Evolutionary conservation across 2,113 vertebrate species (phyloP).

Genomic region (Chaenocephalus aceratus): DNA sequence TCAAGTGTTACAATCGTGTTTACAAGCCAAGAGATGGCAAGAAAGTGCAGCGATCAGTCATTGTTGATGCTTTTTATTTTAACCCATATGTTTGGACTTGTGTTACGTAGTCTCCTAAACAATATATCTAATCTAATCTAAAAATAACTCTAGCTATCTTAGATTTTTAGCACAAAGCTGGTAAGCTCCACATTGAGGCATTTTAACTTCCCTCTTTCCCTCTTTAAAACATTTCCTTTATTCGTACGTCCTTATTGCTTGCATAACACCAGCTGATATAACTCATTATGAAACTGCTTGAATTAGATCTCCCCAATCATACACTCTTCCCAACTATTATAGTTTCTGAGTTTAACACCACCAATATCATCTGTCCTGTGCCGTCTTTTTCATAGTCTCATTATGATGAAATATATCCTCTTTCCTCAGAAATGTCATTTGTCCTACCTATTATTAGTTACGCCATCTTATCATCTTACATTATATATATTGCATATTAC

Average conservation of each 20-base stretch:
- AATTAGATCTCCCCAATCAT: constrained; percentile 11
- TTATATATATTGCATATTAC: constrained; percentile 5
- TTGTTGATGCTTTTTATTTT: no score
- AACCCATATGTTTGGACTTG: no score
- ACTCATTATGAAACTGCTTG: not conserved
- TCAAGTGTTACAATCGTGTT: no score
- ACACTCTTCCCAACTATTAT: not conserved
- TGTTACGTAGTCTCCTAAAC: no score
- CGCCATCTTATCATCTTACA: constrained; percentile 10
- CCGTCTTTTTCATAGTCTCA: constrained; percentile 11
- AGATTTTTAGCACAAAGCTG: not conserved
- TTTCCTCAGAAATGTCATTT: constrained; percentile 20
- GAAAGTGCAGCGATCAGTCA: no score
- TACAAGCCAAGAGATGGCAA: no score
- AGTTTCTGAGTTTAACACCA: constrained; percentile 20
- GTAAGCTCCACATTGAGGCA: not conserved
- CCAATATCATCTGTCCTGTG: not conserved
- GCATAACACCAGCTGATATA: not conserved
- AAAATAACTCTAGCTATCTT: no score
- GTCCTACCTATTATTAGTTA: constrained; percentile 43
- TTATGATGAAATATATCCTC: constrained; percentile 27
- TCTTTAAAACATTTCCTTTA: not conserved
- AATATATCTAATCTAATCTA: no score
- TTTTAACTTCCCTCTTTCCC: not conserved
- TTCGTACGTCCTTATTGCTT: not conserved